phyloP scores from a whole-genome alignment of 2,888 invertebrate genomes.

The Euphydryas editha region DNA sequence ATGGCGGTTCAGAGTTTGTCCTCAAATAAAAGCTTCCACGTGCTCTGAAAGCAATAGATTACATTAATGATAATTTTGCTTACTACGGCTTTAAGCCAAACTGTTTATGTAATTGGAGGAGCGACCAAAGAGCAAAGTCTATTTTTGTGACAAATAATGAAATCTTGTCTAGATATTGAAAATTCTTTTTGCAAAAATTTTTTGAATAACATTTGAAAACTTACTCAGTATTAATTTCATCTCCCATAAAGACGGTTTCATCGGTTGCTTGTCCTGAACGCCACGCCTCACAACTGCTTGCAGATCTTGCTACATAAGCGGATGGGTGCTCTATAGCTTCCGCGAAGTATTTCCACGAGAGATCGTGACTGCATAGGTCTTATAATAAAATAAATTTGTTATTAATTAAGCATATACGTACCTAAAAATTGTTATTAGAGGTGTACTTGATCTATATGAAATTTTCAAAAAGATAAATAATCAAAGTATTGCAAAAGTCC shows the following conservation, averaged over 20 bases:
- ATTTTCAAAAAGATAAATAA: no score
- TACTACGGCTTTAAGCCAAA: no score
- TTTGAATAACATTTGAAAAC: neutral
- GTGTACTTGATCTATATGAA: no score
- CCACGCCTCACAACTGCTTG: neutral
- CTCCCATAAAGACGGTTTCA: constrained; percentile 11
- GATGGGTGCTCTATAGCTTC: neutral
- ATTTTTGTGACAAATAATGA: no score
- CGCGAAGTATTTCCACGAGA: neutral
- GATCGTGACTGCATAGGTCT: neutral
- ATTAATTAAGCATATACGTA: no score
- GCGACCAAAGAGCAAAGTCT: no score
- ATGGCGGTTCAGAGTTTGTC: neutral
- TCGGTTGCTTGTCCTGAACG: neutral
- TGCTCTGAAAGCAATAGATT: constrained; percentile 6
- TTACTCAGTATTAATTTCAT: constrained; percentile 7
- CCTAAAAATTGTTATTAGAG: no score
- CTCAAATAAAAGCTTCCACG: constrained; percentile 10
- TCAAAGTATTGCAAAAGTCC: no score
- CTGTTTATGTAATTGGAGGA: no score
- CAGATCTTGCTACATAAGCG: neutral
- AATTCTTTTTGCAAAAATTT: no score
- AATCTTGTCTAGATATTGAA: no score
- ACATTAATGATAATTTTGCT: no score
- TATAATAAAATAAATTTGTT: neutral